Conservation (phyloP, 2,888 invertebrate species). For the Brachylomia viminalis region DNA sequence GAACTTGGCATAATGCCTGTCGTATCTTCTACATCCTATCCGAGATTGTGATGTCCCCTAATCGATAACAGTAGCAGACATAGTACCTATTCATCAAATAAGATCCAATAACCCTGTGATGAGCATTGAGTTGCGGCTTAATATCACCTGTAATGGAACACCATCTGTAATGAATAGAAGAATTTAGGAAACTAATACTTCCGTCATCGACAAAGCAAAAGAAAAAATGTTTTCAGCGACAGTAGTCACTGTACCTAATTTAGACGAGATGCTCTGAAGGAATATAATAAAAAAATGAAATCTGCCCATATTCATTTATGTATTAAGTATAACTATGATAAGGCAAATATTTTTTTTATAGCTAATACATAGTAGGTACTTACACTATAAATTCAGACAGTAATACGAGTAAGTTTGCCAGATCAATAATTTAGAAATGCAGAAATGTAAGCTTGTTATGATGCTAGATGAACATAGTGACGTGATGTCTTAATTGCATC, state of each 20-base stretch:
- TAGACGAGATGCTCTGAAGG: neutral
- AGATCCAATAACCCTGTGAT: no score
- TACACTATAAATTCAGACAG: neutral
- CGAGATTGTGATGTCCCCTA: neutral
- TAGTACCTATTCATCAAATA: no score
- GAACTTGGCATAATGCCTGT: neutral
- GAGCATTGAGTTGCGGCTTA: no score
- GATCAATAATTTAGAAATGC: neutral
- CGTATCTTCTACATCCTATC: neutral
- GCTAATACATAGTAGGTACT: neutral
- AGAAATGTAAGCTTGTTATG: neutral
- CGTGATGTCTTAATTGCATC: conserved; percentile 27
- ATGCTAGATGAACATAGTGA: neutral
- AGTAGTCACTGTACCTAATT: neutral
- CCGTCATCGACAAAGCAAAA: neutral
- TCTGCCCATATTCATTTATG: neutral
- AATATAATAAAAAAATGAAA: neutral
- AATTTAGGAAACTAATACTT: neutral
- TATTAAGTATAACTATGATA: neutral
- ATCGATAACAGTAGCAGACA: no score
- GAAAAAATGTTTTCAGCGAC: neutral
- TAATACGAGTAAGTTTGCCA: neutral
- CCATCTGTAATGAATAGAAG: neutral
- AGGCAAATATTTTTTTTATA: neutral
- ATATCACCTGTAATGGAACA: neutral